Evolutionary conservation across 2,888 invertebrate genomes (phyloP).

Genomic region (Ellobium chinense): DNA sequence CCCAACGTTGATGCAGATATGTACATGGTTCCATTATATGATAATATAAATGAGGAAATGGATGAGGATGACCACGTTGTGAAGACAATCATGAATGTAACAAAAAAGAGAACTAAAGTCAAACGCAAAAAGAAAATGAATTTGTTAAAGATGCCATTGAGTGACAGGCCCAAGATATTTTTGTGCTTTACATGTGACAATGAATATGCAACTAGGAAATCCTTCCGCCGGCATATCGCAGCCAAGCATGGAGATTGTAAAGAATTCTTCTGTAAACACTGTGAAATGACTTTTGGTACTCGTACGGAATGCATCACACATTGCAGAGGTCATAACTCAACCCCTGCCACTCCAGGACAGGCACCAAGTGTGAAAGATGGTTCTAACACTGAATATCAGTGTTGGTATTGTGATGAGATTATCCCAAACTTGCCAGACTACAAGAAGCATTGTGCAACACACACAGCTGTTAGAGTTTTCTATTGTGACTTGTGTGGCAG

Average conservation of each 20-base stretch:
- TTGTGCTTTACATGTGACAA: conserved; percentile 8
- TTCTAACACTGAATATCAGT: conserved; percentile 19
- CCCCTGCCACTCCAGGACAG: background rate
- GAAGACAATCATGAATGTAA: conserved; percentile 8
- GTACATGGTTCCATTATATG: conserved; percentile 30
- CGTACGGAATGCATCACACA: conserved; percentile 26
- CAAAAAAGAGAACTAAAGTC: background rate
- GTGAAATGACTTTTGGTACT: conserved; percentile 3
- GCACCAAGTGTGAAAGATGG: background rate
- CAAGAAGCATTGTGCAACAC: conserved; percentile 25
- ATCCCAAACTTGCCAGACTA: conserved; percentile 32
- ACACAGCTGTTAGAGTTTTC: conserved; percentile 32
- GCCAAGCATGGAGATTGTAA: conserved; percentile 1
- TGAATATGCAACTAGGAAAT: conserved; percentile 24
- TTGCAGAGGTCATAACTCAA: conserved; percentile 3
- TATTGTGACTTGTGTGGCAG: conserved; percentile 37
- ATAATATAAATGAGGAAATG: conserved; percentile 1
- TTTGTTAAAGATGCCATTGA: too few relatives aligned
- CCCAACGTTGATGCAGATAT: background rate
- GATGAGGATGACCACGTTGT: conserved; percentile 25
- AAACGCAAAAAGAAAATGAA: background rate
- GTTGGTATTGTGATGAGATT: conserved; percentile 29
- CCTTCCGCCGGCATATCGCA: conserved; percentile 12
- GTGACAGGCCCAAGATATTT: background rate
- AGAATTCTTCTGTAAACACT: conserved; percentile 6